A percentile compares a stretch with the other conserved stretches of the same genome.
Evolutionary conservation across 92 coral and sea anemone genomes (phyloP).

Genomic region (Epizoanthus stellaris): DNA sequence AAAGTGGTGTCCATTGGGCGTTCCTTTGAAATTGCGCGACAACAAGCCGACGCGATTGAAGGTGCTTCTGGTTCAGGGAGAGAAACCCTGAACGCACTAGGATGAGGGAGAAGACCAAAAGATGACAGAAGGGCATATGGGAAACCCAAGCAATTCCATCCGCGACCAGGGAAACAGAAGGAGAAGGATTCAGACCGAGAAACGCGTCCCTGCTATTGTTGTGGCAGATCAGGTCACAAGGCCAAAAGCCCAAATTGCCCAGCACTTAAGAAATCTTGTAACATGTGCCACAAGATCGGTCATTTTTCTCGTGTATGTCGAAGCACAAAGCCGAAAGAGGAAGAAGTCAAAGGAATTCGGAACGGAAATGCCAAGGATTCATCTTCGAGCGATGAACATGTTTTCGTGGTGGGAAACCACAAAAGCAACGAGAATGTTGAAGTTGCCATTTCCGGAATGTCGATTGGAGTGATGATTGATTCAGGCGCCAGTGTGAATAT

Average conservation of each 20-base stretch:
- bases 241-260: constrained; percentile 53
- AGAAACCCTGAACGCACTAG: constrained; percentile 46
- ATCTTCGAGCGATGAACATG: constrained; percentile 10
- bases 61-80: constrained; percentile 45
- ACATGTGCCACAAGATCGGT: constrained; percentile 42
- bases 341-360: constrained; percentile 35
- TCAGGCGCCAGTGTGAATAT: constrained; percentile 58
- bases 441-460: neutral
- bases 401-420: constrained; percentile 26
- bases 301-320: constrained; percentile 9
- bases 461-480: constrained; percentile 50
- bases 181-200: neutral
- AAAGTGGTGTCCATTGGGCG: neutral
- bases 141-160: too few relatives aligned
- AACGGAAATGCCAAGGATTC: constrained; percentile 9
- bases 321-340: too few relatives aligned
- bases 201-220: constrained; percentile 44
- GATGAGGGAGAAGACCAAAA: constrained; percentile 22
- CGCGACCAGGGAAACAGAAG: too few relatives aligned
- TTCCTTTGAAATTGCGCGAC: constrained; percentile 10
- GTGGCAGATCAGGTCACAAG: constrained; percentile 48
- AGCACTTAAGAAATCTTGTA: constrained; percentile 33
- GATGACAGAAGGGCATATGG: constrained; percentile 21
- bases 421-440: constrained; percentile 5
- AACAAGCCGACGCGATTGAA: constrained; percentile 53